phyloP scores from a whole-genome alignment of 2,113 vertebrate genomes.

The Toxostoma redivivum region DNA sequence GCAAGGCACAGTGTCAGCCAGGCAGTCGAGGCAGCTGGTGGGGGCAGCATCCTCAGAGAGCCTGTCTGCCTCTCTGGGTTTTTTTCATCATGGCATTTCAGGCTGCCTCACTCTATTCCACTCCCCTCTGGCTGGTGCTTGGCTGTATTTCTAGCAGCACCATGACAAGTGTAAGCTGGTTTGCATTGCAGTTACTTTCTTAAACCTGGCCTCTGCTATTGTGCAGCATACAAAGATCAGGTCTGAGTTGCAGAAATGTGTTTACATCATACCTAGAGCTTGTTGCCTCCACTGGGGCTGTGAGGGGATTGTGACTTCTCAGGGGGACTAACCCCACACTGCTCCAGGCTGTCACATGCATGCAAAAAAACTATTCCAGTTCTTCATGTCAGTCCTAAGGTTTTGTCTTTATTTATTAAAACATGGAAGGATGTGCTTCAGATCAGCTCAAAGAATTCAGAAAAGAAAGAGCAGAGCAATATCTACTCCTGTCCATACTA shows the following conservation, averaged over 20 bases:
- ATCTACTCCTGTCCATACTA: background rate
- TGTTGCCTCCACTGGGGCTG: background rate
- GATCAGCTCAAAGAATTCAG: background rate
- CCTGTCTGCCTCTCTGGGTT: accelerated
- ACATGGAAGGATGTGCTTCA: background rate
- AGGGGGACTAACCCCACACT: background rate
- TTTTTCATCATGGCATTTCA: background rate
- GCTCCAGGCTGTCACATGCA: background rate
- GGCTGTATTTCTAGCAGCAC: background rate
- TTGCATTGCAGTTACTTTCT: background rate
- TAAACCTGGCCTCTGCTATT: accelerated
- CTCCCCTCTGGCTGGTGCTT: background rate
- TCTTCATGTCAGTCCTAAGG: accelerated
- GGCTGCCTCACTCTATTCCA: background rate
- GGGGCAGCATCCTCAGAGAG: background rate
- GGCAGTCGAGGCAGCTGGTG: accelerated
- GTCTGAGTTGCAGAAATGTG: background rate
- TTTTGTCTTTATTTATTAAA: background rate
- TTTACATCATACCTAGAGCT: background rate
- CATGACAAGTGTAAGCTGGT: background rate
- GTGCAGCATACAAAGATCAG: accelerated
- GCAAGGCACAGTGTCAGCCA: accelerated
- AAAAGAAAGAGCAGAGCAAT: background rate
- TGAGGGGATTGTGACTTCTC: background rate
- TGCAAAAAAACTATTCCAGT: background rate